Conservation (phyloP, 2,888 invertebrate genomes). For the Electrophaes corylata region DNA sequence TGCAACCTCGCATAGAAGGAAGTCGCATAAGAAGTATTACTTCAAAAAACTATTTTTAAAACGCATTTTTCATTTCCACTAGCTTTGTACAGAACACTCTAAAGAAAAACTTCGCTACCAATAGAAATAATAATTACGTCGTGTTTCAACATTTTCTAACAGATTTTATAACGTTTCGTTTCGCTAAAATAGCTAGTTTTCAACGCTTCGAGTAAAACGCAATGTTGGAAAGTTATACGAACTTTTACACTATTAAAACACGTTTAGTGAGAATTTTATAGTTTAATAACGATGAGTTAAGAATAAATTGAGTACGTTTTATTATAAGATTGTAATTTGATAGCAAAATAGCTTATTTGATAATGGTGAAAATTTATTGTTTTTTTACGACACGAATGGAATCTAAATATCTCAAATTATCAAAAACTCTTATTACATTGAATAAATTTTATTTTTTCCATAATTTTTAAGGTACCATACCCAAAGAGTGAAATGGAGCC, state of each 20-base stretch:
- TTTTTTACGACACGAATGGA: no score
- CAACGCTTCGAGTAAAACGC: slow-evolving; percentile 3
- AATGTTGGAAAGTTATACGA: slow-evolving; percentile 6
- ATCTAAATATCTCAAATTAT: no score
- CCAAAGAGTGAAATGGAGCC: no score
- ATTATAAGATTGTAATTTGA: no score
- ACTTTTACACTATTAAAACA: slow-evolving; percentile 6
- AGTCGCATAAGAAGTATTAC: no score
- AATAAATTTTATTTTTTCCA: no score
- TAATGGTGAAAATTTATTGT: no score
- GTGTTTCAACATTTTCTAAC: slow-evolving; percentile 2
- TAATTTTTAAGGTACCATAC: no score
- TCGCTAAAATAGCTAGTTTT: slow-evolving; percentile 3
- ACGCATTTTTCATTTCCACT: neutral
- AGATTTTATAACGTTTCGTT: neutral
- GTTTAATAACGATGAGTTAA: neutral
- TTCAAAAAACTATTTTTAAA: neutral
- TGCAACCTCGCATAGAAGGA: no score
- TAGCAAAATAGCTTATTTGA: no score
- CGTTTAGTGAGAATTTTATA: slow-evolving; percentile 2
- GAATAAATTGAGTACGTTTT: no score
- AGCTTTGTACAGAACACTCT: neutral
- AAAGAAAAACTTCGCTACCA: neutral
- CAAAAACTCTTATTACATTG: no score
- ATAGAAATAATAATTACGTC: neutral